A percentile compares a stretch with the other conserved stretches of the same genome.
These are phyloP conservation scores for Acyrthosiphon pisum DNA, from an alignment of 1,140 invertebrate genomes.

Conservation along the genomic window DNA sequence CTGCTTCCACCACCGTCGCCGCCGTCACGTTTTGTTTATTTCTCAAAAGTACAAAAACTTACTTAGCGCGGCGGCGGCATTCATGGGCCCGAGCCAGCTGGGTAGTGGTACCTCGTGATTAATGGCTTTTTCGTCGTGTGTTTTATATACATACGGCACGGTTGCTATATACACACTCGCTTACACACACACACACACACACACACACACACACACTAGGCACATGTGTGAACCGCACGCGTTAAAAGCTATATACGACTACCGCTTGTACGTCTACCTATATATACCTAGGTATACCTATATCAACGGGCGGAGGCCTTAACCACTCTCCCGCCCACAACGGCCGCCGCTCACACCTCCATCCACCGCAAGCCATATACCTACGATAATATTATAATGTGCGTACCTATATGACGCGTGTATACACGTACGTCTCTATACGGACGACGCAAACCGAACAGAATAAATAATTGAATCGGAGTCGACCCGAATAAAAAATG, in stretches of 20 bases:
- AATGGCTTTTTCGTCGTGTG: conserved; percentile 41
- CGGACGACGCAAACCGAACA: background rate
- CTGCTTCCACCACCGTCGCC: background rate
- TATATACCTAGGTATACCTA: background rate
- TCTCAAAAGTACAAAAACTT: conserved; percentile 57
- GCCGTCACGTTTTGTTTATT: conserved; percentile 56
- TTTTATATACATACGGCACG: background rate
- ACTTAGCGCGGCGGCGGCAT: conserved; percentile 43
- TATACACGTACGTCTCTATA: background rate
- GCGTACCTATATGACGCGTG: background rate
- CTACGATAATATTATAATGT: background rate
- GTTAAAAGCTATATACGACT: background rate
- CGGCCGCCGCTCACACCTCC: background rate
- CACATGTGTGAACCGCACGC: background rate
- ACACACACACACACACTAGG: background rate
- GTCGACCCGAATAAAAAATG: background rate
- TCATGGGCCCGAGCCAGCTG: conserved; percentile 39
- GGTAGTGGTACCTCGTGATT: conserved; percentile 54
- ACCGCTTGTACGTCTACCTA: background rate
- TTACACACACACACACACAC: background rate
- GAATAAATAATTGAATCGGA: background rate
- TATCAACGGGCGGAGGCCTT: background rate
- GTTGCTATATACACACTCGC: conserved; percentile 20
- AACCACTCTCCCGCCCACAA: background rate
- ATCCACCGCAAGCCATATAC: background rate